Evolutionary conservation across 1,140 invertebrate genomes (phyloP).

Genomic region (Drosophila grimshawi): DNA sequence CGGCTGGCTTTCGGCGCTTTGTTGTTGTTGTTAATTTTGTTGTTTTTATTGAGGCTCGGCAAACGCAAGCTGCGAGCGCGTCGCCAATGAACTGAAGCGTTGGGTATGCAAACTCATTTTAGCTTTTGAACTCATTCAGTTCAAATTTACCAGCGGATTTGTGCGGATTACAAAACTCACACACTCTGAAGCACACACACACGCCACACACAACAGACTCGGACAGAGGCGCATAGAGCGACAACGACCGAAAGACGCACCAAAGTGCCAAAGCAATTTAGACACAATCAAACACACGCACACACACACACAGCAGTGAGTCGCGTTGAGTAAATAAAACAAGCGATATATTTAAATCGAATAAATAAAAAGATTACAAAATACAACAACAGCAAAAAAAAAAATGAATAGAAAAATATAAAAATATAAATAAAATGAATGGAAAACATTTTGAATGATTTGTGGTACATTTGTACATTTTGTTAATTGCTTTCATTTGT

Average conservation of each 20-base stretch:
- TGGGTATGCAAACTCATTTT: slow-evolving; percentile 79
- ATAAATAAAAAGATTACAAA: not conserved
- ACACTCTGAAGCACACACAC: slow-evolving; percentile 28
- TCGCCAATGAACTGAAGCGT: slow-evolving; percentile 49
- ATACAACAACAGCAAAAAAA: slow-evolving; percentile 3
- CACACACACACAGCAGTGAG: slow-evolving; percentile 1
- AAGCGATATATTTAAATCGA: slow-evolving; percentile 31
- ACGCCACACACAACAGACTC: slow-evolving; percentile 7
- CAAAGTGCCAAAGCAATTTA: slow-evolving; percentile 33
- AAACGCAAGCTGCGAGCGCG: slow-evolving; percentile 26
- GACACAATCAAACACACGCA: slow-evolving; percentile 4
- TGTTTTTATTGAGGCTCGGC: slow-evolving; percentile 12
- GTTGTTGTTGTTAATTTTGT: slow-evolving; percentile 11
- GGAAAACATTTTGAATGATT: slow-evolving; percentile 11
- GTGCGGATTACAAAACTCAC: slow-evolving; percentile 76
- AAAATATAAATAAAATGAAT: slow-evolving; percentile 5
- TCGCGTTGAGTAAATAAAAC: slow-evolving; percentile 58
- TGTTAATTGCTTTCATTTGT: slow-evolving; percentile 1
- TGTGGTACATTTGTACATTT: not conserved
- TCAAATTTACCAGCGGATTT: slow-evolving; percentile 82
- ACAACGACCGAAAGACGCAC: slow-evolving; percentile 29
- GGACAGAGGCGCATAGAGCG: not conserved
- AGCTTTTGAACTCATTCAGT: slow-evolving; percentile 82
- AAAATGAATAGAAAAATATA: slow-evolving; percentile 3
- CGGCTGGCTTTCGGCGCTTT: slow-evolving; percentile 16